Evolutionary conservation across 1,140 invertebrate species (phyloP).

Genomic region (Neocloeon triangulifer): DNA sequence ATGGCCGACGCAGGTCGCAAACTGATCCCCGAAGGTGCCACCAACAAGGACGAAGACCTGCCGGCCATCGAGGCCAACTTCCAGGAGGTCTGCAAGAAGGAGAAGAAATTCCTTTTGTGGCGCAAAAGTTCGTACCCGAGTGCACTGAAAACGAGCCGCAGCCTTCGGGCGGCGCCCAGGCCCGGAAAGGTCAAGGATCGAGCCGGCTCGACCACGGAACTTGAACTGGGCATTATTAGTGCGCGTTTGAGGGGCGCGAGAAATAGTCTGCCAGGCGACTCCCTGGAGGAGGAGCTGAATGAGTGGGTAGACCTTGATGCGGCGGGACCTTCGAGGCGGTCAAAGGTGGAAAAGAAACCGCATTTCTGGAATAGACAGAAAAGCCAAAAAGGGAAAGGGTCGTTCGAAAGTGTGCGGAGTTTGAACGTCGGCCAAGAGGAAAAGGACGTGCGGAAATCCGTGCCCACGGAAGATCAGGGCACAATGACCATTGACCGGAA

Average conservation of each 20-base stretch:
- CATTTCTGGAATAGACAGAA: constrained; percentile 8
- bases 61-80: constrained; percentile 62
- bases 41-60: constrained; percentile 43
- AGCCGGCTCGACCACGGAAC: neutral
- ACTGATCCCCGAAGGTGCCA: constrained; percentile 47
- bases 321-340: neutral
- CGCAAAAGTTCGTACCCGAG: constrained; percentile 56
- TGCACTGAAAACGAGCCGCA: constrained; percentile 21
- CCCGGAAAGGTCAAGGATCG: neutral
- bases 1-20: constrained; percentile 73
- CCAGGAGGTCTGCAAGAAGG: constrained; percentile 52
- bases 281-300: neutral
- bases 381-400: too few relatives aligned
- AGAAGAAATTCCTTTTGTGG: constrained; percentile 57
- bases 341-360: constrained; percentile 8
- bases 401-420: too few relatives aligned
- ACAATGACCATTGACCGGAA: too few relatives aligned
- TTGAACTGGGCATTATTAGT: too few relatives aligned
- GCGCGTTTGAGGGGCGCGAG: neutral
- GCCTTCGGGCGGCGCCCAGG: neutral
- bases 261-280: neutral
- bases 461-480: too few relatives aligned
- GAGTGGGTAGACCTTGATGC: neutral
- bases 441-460: too few relatives aligned
- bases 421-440: too few relatives aligned